Evolutionary conservation across 1,140 invertebrate genomes (phyloP), one percentile per base, ranked within the genome.

Genomic region (Asobara japonica): DNA sequence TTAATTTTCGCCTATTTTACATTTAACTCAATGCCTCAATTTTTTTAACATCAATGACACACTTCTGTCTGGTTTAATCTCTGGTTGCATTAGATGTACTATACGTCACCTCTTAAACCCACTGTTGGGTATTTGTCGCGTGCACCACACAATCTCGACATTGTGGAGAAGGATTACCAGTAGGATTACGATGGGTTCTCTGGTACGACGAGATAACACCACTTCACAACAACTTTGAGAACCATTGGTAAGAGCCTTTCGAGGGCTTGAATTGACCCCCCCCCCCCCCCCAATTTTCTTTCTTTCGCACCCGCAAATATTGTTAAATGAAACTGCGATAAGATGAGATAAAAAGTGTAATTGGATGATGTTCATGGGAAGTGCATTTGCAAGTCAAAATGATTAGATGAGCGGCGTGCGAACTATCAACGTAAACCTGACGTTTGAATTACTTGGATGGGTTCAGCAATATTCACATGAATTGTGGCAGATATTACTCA

Each of bases 321-420:
- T 22, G 25, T 56, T 56, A 22, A 56, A 56, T 56, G 13, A 56
- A 25, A 36, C 31, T 6, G 5, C 22, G 51, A 56, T 56, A 56
- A 56, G 22, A 56, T 56, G 7, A 27, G 51, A 56, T 56, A 56
- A 10, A 10, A 22, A 56, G 73, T 80, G 76, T 85, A 84, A 86
- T 86, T 87, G 83, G 83, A 84, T 85, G 81, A 85, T 86, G 83
- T 84, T 86, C 84, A 81, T 78, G 83, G 83, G 84, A 78, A 86
- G 80, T 81, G 80, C 77, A 76, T 76, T 72, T 78, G 25, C 69
- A 67, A 64, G 74, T 77, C 75, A 75, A 5, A 13, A 20, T 18
- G 22, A 56, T 36, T 36, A 36, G 11, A 36, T 6, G 11, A 36
- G 31, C 5, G 31, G 31, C 31, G 31, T 36, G 31, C 11, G 31